These are phyloP conservation scores for Strix occidentalis DNA, from an alignment of 2,797 vertebrate genomes.

Conservation along the genomic window DNA sequence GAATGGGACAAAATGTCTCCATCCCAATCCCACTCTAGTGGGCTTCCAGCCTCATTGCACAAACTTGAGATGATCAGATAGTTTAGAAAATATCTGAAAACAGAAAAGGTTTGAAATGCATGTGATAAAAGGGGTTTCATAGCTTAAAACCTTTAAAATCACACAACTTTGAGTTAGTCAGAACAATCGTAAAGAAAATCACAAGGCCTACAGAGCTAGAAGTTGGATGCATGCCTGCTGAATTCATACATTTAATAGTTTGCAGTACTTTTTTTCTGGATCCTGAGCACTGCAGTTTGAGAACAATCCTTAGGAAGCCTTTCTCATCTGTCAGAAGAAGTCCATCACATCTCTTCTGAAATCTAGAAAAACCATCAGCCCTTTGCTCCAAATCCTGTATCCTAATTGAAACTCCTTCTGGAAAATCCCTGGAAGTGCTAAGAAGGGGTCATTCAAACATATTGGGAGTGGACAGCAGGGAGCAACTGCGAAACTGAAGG, in stretches of 20 bases:
- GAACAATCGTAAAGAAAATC: neutral
- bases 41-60: neutral
- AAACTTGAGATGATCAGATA: neutral
- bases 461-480: accelerated
- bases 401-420: neutral
- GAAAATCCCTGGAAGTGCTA: neutral
- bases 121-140: accelerated
- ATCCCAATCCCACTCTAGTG: neutral
- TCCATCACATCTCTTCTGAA: neutral
- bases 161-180: neutral
- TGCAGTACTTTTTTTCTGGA: neutral
- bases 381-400: neutral
- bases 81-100: neutral
- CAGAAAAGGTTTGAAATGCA: neutral
- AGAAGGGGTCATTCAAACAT: neutral
- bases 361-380: neutral
- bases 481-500: neutral
- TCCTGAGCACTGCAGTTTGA: accelerated
- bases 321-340: neutral
- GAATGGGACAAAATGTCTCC: neutral
- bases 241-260: neutral
- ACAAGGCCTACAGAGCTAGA: neutral
- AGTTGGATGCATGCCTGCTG: neutral
- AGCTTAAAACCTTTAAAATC: neutral
- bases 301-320: neutral